Percentiles rank a stretch among this genome's conserved stretches.
phyloP scores from a whole-genome alignment of 2,113 vertebrate genomes.

The Synchiropus splendidus region DNA sequence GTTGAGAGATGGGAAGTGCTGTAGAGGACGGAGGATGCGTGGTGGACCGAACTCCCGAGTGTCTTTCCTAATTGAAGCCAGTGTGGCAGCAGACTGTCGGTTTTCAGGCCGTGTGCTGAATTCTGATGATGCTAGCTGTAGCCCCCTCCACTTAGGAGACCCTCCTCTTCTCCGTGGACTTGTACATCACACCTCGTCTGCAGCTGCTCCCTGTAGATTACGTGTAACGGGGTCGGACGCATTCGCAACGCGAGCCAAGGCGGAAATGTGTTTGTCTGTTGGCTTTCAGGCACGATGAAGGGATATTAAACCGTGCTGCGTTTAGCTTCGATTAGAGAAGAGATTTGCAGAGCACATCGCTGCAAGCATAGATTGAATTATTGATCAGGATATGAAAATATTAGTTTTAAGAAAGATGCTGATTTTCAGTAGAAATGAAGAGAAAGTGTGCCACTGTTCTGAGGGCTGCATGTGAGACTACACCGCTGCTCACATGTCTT shows the following conservation, averaged over 20 bases:
- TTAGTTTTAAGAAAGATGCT: constrained; percentile 33
- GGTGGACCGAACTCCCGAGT: constrained; percentile 1
- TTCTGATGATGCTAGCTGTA: constrained; percentile 56
- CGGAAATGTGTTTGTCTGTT: constrained; percentile 19
- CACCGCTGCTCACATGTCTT: too few species aligned
- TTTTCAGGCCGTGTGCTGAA: constrained; percentile 59
- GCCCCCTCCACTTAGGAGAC: constrained; percentile 18
- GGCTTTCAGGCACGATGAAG: constrained; percentile 35
- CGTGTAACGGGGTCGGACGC: constrained; percentile 19
- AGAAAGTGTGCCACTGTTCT: too few species aligned
- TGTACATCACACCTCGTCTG: constrained; percentile 6
- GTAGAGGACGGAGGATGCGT: constrained; percentile 21
- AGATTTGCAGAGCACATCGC: constrained; percentile 51
- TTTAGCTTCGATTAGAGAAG: constrained; percentile 29
- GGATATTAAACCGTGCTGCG: constrained; percentile 28
- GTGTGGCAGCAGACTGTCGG: constrained; percentile 47
- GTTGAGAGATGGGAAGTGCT: constrained; percentile 11
- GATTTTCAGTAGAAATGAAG: too few species aligned
- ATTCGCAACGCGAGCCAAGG: constrained; percentile 35
- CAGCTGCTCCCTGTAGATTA: constrained; percentile 20
- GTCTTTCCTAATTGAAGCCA: constrained; percentile 60
- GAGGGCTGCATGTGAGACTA: too few species aligned
- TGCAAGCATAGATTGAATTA: constrained; percentile 54
- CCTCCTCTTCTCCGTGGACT: constrained; percentile 6
- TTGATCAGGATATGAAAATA: constrained; percentile 53